Percentiles rank a stretch among this genome's conserved stretches.
These are phyloP conservation scores for Myanophis thanlyinensis DNA, from an alignment of 2,113 vertebrate species.

Conservation along the genomic window DNA sequence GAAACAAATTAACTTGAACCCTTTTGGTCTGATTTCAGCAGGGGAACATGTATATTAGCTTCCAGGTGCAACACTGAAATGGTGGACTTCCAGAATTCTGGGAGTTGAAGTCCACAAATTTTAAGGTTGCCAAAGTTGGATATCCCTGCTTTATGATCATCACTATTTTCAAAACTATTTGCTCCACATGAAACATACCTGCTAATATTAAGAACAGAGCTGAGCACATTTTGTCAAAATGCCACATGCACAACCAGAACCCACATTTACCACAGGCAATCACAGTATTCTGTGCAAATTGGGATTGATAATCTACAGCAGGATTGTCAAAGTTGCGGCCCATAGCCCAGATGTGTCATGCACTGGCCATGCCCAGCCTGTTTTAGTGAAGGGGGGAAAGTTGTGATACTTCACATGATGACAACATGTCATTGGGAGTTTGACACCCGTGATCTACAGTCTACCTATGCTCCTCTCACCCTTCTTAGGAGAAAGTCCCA, in stretches of 20 bases:
- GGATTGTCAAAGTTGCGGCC: too few species aligned
- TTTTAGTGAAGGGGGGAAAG: too few species aligned
- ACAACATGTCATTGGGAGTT: too few species aligned
- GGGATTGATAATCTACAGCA: not conserved
- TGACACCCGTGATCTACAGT: too few species aligned
- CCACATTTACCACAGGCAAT: not conserved
- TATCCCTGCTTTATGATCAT: not conserved
- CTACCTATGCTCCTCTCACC: not conserved
- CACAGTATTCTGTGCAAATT: not conserved
- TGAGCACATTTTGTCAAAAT: too few species aligned
- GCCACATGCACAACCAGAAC: too few species aligned
- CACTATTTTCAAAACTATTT: not conserved
- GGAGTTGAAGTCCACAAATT: not conserved
- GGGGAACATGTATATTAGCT: not conserved
- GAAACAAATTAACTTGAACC: not conserved
- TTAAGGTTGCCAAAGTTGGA: not conserved
- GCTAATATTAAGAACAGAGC: too few species aligned
- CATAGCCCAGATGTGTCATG: too few species aligned
- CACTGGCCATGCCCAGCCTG: too few species aligned
- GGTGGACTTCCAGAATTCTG: not conserved
- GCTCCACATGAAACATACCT: too few species aligned
- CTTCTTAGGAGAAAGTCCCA: not conserved
- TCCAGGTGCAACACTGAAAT: not conserved
- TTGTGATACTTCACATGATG: too few species aligned
- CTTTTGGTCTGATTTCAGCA: not conserved